Evolutionary conservation across 2,888 invertebrate species (phyloP).

Genomic region (Parnassius smintheus): DNA sequence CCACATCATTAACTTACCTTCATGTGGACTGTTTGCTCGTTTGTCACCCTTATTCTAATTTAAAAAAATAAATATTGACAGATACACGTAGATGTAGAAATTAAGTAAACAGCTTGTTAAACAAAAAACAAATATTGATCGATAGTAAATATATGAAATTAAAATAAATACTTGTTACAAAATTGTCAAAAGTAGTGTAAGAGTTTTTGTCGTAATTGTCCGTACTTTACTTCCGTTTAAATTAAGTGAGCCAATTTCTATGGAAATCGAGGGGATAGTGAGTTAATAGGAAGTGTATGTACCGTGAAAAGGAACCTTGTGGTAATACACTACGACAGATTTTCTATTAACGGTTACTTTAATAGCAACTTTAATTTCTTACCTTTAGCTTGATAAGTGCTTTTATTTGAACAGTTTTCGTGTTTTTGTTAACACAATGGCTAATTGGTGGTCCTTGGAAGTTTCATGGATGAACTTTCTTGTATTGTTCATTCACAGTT

Average conservation of each 20-base stretch:
- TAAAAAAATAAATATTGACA: no score
- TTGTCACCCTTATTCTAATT: no score
- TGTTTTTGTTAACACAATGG: conserved; percentile 14
- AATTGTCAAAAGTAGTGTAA: neutral
- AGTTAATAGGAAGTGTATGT: neutral
- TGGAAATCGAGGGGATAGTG: conserved; percentile 9
- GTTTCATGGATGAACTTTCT: neutral
- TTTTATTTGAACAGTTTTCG: conserved; percentile 3
- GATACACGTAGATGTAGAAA: no score
- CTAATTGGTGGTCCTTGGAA: conserved; percentile 14
- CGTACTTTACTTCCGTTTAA: conserved; percentile 13
- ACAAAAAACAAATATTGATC: no score
- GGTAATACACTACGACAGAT: neutral
- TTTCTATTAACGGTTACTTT: neutral
- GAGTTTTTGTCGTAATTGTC: conserved; percentile 2
- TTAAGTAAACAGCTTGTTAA: no score
- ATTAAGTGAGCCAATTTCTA: conserved; percentile 15
- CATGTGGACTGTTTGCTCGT: no score
- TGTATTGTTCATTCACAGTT: conserved; percentile 4
- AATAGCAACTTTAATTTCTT: conserved; percentile 6
- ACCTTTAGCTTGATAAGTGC: conserved; percentile 10
- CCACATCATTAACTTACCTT: no score
- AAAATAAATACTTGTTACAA: no score
- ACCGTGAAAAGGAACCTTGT: conserved; percentile 8
- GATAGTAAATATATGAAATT: no score